Percentiles rank a stretch among this genome's conserved stretches.
phyloP scores from a whole-genome alignment of 1,140 invertebrate species.

The Trigoniulus corallinus region DNA sequence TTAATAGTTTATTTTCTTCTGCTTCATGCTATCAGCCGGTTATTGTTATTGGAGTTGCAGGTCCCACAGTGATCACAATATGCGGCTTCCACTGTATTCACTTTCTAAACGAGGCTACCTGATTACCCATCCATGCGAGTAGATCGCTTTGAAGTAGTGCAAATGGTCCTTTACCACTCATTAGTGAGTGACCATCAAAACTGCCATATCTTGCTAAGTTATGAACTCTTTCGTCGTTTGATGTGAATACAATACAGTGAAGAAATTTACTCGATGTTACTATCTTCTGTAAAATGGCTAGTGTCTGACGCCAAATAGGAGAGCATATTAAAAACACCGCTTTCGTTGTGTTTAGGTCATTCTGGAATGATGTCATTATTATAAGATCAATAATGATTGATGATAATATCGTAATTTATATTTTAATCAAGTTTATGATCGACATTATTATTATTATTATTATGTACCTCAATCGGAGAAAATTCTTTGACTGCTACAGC shows the following conservation, averaged over 20 bases:
- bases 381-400: too few species aligned
- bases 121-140: neutral
- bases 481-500: neutral
- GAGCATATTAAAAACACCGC: neutral
- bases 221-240: neutral
- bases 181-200: neutral
- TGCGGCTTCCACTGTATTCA: too few species aligned
- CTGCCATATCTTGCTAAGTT: neutral
- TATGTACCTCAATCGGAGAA: neutral
- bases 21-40: too few species aligned
- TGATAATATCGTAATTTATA: too few species aligned
- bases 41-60: too few species aligned
- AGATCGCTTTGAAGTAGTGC: neutral
- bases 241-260: neutral
- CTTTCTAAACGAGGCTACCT: neutral
- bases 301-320: neutral
- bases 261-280: neutral
- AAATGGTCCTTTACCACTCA: neutral
- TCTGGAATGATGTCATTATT: neutral
- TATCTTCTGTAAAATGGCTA: neutral
- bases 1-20: too few species aligned
- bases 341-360: neutral
- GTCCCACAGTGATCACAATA: too few species aligned
- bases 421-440: too few species aligned
- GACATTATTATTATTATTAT: neutral